Base-by-base conservation (phyloP, 2,797 vertebrate species). In the Erethizon dorsatum region DNA sequence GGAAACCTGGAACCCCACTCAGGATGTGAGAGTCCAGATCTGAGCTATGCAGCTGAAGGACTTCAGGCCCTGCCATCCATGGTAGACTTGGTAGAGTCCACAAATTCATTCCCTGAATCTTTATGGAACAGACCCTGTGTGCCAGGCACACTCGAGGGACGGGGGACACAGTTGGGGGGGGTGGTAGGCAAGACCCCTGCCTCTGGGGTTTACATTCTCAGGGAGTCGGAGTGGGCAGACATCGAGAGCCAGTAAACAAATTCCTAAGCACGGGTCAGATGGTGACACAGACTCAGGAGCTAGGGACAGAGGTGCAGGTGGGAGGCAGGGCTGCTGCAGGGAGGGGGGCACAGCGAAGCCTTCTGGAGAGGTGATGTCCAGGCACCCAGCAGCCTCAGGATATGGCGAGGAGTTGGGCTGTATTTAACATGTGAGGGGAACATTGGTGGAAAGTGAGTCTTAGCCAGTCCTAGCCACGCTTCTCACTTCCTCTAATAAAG, bases 271-370 rank as follows among this genome's bases (percentile, higher is more conserved):
- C 3, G 33, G 50, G 54, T 52, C 92, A 61, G 56, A 33, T 41
- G n/a, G 67, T 33, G 22, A 45, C 33, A 37, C 57, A 47, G 41
- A 22, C 69, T 78, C 41, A 50, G 37, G 84, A 77, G 18, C 56
- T 0, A 8, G 31, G 59, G 45, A n/a, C 47, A 5, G 52, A 45
- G 69, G 41, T 75, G 28, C 5, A 6, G 20, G 67, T 1, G 33
- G 77, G n/a, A 67, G 69, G 80, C 0, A 3, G 41, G 57, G 87
- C 71, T 80, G 57, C 65, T 57, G 45, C 31, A 31, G 10, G 13
- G 65, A 91, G 0, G 52, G 31, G 0, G 33, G 37, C 2, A 3
- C 41, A 5, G 2, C 13, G 26, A 61, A 50, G 69, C 31, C 45
- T 24, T 56, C 71, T 61, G 63, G 71, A 88, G 31, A 54, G 2